Conservation (phyloP, 2,113 vertebrate species). For the Heterotilapia buettikoferi region DNA sequence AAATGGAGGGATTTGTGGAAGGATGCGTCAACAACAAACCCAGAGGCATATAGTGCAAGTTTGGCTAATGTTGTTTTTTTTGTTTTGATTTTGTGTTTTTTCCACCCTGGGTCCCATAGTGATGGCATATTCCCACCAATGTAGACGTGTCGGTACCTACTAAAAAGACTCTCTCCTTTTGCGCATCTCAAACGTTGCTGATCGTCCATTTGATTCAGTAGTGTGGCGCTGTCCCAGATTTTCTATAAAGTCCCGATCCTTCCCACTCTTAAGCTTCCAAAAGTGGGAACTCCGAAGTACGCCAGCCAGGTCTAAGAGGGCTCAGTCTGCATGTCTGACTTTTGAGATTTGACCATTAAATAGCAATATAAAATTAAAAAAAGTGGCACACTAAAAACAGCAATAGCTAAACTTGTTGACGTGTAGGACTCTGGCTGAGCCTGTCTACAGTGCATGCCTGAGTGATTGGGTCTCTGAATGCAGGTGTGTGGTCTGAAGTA, state of each 20-base stretch:
- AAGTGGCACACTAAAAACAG: conserved; percentile 65
- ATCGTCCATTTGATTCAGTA: conserved; percentile 47
- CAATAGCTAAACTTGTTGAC: conserved; percentile 57
- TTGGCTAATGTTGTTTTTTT: conserved; percentile 68
- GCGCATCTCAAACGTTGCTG: background rate
- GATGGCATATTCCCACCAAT: conserved; percentile 53
- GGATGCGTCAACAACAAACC: conserved; percentile 56
- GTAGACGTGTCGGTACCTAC: conserved; percentile 51
- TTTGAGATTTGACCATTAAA: conserved; percentile 54
- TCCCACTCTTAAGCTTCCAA: conserved; percentile 19
- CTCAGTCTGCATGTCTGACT: conserved; percentile 67
- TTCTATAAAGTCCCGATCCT: conserved; percentile 17
- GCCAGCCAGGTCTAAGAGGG: conserved; percentile 48
- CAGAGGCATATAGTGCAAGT: conserved; percentile 74
- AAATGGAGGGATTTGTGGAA: conserved; percentile 48
- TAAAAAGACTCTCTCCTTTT: conserved; percentile 12
- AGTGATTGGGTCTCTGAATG: conserved; percentile 70
- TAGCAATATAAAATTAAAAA: conserved; percentile 45
- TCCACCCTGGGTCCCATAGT: conserved; percentile 57
- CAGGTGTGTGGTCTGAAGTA: conserved; percentile 61
- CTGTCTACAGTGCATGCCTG: conserved; percentile 74
- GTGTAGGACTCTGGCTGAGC: conserved; percentile 58
- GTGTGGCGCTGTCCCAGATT: conserved; percentile 36
- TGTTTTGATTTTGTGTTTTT: conserved; percentile 24
- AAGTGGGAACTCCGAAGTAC: conserved; percentile 23